Conservation (phyloP, 64 coral and sea anemone genomes). For the Trachythela sp. region DNA sequence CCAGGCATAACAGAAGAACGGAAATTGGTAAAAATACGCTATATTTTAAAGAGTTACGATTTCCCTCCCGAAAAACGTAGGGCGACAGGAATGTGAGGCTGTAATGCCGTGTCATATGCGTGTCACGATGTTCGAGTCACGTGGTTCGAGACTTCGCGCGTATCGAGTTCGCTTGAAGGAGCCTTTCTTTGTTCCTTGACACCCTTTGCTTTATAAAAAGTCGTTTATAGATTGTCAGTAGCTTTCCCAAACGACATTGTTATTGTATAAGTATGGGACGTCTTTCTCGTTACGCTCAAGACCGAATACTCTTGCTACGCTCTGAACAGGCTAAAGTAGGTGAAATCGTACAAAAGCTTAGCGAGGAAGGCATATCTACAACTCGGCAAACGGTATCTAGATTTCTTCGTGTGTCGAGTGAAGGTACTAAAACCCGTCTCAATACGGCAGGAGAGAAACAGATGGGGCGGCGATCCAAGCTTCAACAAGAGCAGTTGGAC, state of each 20-base stretch:
- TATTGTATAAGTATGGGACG: neutral
- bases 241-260: neutral
- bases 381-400: neutral
- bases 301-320: neutral
- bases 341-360: neutral
- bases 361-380: neutral
- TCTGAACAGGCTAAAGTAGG: neutral
- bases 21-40: too few species aligned
- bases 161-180: neutral
- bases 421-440: neutral
- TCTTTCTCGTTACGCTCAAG: neutral
- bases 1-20: too few species aligned
- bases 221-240: neutral
- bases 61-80: neutral
- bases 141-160: neutral
- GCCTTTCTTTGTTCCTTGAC: neutral
- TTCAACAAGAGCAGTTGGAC: neutral
- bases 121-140: neutral
- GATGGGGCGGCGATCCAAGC: neutral
- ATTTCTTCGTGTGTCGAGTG: neutral
- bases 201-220: neutral
- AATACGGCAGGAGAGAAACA: neutral
- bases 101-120: neutral
- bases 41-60: too few species aligned
- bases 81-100: neutral